Evolutionary conservation across 2,113 vertebrate genomes (phyloP), one percentile per base, ranked within the genome.

Genomic region (Chrysochloris asiatica): DNA sequence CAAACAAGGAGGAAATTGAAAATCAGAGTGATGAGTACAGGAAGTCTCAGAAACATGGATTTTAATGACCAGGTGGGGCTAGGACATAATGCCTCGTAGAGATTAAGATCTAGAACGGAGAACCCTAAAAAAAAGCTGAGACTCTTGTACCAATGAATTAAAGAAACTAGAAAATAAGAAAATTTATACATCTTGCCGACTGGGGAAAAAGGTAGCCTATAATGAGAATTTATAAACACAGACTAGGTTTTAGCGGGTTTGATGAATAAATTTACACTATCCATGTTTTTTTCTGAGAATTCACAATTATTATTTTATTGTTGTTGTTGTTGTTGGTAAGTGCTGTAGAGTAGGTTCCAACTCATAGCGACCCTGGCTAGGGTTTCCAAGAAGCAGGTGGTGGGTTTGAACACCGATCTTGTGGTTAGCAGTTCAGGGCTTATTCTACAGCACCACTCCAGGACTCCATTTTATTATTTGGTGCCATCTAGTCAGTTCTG

Each of bases 81-180:
- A 71, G 30, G 28, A 84, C 22, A 21, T 36, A 22, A 94, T 50
- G 38, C 28, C 30, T 36, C 47, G 41, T n/a, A n/a, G 26, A 73
- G 36, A 71, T 63, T 54, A 47, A 54, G 54, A 47, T 75, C 50
- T 77, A 47, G 47, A 86, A 79, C 12, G 76, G 30, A 91, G n/a
- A 87, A 19, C 17, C 26, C 26, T 24, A 10, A 41, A 52, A 72
- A 43, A 84, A 84, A 79, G 12, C 22, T 84, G 63, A 6, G 22
- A 84, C 21, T 24, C 26, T 89, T 73, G 36, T 45, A 45, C 30
- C 61, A 88, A 80, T 13, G 77, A 81, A 52, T 28, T 10, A 67
- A 45, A 5, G n/a, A 76, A 87, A 36, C 38, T 22, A 65, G 89
- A 87, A 36, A 48, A 86, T 30, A 82, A 93, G 45, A 56, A 89